These are phyloP conservation scores for Graptemys geographica DNA, from an alignment of 2,797 vertebrate species.

Conservation along the genomic window DNA sequence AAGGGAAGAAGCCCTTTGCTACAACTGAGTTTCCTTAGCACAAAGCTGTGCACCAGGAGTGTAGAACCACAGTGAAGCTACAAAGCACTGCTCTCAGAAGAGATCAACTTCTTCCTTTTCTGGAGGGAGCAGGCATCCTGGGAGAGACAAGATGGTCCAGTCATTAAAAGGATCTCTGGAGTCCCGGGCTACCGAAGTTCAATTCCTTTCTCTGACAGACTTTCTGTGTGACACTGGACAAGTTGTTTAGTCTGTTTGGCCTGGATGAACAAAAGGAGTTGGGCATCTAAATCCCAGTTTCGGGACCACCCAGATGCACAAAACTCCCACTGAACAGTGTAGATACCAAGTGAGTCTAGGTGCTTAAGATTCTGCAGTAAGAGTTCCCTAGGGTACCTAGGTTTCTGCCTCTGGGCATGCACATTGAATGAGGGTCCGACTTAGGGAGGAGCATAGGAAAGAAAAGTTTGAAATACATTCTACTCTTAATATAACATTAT, in stretches of 20 bases:
- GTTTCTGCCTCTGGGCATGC: not conserved
- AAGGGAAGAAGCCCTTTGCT: slow-evolving; percentile 47
- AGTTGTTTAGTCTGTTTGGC: not conserved
- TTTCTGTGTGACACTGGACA: not conserved
- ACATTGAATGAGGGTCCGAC: not conserved
- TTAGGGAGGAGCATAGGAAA: not conserved
- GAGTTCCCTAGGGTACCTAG: not conserved
- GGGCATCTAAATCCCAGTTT: not conserved
- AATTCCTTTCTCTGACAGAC: not conserved
- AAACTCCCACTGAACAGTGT: not conserved
- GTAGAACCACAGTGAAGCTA: slow-evolving; percentile 11
- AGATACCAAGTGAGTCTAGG: not conserved
- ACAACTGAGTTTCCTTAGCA: slow-evolving; percentile 34
- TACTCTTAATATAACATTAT: not conserved
- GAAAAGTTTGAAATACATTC: not conserved
- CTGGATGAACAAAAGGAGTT: not conserved
- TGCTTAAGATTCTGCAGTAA: not conserved
- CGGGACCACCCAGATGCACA: not conserved
- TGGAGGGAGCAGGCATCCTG: not conserved
- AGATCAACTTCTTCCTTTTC: slow-evolving; percentile 32
- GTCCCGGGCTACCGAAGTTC: not conserved
- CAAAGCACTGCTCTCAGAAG: slow-evolving; percentile 40
- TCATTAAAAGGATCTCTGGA: not conserved
- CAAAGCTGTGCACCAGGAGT: slow-evolving; percentile 27
- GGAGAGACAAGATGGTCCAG: not conserved